Evolutionary conservation across 2,888 invertebrate species (phyloP).

Genomic region (Perizoma affinitatum): DNA sequence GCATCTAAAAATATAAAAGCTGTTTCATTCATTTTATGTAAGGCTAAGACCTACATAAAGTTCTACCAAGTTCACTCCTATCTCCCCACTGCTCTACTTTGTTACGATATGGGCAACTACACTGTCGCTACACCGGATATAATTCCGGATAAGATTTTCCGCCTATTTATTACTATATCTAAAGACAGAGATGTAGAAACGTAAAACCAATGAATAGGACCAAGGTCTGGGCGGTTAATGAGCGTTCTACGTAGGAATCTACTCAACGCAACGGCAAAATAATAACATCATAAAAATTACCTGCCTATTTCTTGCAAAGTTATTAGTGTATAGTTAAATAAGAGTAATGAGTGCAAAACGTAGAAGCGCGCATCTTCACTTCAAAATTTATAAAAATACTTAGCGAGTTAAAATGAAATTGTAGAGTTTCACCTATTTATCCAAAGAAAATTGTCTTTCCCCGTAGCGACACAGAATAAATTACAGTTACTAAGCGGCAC

Average conservation of each 20-base stretch:
- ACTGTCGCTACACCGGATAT: conserved; percentile 63
- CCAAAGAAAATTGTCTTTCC: conserved; percentile 35
- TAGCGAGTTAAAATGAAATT: conserved; percentile 12
- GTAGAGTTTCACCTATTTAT: conserved; percentile 34
- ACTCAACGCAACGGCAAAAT: neutral
- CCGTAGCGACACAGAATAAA: conserved; percentile 29
- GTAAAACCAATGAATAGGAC: conserved; percentile 14
- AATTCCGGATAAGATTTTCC: conserved; percentile 73
- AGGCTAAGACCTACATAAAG: conserved; percentile 33
- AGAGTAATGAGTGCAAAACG: too few species aligned
- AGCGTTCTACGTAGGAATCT: neutral
- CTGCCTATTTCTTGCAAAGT: too few species aligned
- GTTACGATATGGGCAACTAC: conserved; percentile 38
- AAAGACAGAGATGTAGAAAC: conserved; percentile 14
- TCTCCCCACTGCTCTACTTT: conserved; percentile 35
- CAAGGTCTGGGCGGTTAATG: neutral
- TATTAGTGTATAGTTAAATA: too few species aligned
- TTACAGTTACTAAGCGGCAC: conserved; percentile 32
- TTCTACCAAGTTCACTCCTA: conserved; percentile 33
- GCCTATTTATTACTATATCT: conserved; percentile 61
- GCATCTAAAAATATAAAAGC: conserved; percentile 4
- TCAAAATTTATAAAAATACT: too few species aligned
- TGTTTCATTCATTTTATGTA: conserved; percentile 24
- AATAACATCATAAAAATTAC: too few species aligned
- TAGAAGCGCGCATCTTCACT: too few species aligned